Evolutionary conservation across 2,113 vertebrate genomes (phyloP).

Genomic region (Hydropotes inermis): DNA sequence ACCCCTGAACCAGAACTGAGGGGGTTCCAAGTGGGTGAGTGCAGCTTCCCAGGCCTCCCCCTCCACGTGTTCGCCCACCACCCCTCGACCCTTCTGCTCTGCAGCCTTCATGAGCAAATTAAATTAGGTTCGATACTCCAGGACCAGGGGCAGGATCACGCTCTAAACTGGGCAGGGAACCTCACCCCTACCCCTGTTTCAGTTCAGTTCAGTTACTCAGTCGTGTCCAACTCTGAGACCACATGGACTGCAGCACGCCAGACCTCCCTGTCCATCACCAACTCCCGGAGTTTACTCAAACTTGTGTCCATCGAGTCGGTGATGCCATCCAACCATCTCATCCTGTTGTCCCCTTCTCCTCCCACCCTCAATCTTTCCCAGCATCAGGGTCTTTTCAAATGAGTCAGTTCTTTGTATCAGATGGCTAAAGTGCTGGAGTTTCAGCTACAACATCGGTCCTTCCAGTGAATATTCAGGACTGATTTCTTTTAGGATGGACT

Average conservation of each 20-base stretch:
- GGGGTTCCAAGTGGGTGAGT: no score
- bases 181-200: neutral
- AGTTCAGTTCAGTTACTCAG: neutral
- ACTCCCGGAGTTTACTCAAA: neutral
- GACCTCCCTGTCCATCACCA: neutral
- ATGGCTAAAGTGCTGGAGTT: neutral
- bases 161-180: neutral
- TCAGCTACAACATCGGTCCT: neutral
- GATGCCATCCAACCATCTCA: neutral
- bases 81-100: no score
- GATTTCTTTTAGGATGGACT: neutral
- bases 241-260: neutral
- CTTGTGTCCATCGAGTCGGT: neutral
- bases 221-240: neutral
- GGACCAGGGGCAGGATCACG: neutral
- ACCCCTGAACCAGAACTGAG: neutral
- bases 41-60: neutral
- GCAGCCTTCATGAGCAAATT: neutral
- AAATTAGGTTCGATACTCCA: neutral
- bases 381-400: neutral
- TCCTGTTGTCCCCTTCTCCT: neutral
- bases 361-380: neutral
- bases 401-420: neutral
- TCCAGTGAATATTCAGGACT: neutral
- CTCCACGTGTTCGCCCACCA: neutral